Base-by-base conservation (phyloP, 1,140 invertebrate species). In the Nomia melanderi region DNA sequence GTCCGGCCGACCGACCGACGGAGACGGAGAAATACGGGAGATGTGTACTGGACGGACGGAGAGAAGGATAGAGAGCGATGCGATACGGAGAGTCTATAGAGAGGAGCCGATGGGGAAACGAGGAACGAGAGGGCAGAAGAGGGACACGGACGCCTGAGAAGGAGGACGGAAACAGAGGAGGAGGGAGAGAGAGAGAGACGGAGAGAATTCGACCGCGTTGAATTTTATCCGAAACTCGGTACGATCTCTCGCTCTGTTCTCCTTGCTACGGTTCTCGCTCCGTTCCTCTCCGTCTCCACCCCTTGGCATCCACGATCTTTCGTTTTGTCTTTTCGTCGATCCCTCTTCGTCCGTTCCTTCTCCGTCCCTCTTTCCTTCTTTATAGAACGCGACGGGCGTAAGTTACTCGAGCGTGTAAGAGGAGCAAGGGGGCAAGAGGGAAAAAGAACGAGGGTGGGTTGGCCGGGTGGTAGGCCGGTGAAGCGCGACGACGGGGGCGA, bases 141-240 rank as follows among this genome's bases (percentile, higher is more conserved):
- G 33, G 33, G 33, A 36, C 33, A 36, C 33, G 8, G 33, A 63
- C 62, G 56, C n/a, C n/a, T n/a, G n/a, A n/a, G n/a, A n/a, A n/a
- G n/a, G n/a, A 17, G 14, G 12, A 0, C 4, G 14, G 41, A 44
- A 14, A 44, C 12, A 44, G 41, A 17, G 41, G 41, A 20, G 41
- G 14, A 44, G 41, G 20, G 41, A 44, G 41, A 44, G 12, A 1
- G 9, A 1, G 41, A 41, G 39, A 36, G 20, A 57, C 11, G 8
- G n/a, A 27, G 56, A 39, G 33, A 7, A 70, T 36, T 53, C 56
- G 84, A 79, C 50, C 75, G 60, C 76, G 69, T 6, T 71, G 72
- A 84, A 84, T 84, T 84, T 84, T 84, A 84, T 86, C 79, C 79
- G 77, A 87, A 86, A 87, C 82, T 83, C 79, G 75, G 77, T 77